Evolutionary conservation across 2,113 vertebrate species (phyloP), one percentile per base, ranked within the genome.

Genomic region (Noctilio leporinus): DNA sequence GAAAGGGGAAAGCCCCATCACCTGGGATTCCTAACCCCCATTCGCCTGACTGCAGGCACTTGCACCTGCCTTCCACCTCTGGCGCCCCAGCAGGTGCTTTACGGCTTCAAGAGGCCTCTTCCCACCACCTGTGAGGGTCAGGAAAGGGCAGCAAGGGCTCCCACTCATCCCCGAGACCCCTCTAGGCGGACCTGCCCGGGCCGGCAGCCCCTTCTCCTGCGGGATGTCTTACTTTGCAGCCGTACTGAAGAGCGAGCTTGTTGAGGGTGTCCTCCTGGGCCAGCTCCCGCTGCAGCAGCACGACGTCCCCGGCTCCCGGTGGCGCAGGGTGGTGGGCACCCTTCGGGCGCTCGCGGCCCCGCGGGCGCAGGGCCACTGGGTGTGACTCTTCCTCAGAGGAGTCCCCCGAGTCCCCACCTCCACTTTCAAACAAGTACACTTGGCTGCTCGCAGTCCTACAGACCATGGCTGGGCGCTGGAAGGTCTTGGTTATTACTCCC

Each of bases 241-340:
- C 99, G 8, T 99, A 99, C 89, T 99, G 99, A 83, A 99, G 98
- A 11, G 99, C 99, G 12, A 99, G 98, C 98, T 99, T 99, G 98
- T 98, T 99, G 65, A 99, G 99, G 69, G 81, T 99, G 98, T 99
- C 99, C 0, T 98, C 98, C 62, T 98, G 97, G 0, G 97, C 96
- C 82, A 99, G 69, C 91, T 99, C 98, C 9, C 98, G 97, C 93
- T 99, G 99, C 92, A 99, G 97, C 6, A 99, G 97, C 86, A 99
- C 96, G 86, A 99, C 30, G 0, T 98, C 98, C 14, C 97, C 97
- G 0, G 84, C 93, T 80, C 96, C 92, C 45, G 97, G 70, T 86
- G 96, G 49, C 22, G 1, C 43, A 57, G 49, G 47, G 17, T n/a
- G 92, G 96, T 96, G 28, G 30, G 83, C 0, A 24, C 72, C 90